A percentile compares a stretch with the other conserved stretches of the same genome.
Conservation (phyloP, 1,140 invertebrate species). For the Papilio machaon region DNA sequence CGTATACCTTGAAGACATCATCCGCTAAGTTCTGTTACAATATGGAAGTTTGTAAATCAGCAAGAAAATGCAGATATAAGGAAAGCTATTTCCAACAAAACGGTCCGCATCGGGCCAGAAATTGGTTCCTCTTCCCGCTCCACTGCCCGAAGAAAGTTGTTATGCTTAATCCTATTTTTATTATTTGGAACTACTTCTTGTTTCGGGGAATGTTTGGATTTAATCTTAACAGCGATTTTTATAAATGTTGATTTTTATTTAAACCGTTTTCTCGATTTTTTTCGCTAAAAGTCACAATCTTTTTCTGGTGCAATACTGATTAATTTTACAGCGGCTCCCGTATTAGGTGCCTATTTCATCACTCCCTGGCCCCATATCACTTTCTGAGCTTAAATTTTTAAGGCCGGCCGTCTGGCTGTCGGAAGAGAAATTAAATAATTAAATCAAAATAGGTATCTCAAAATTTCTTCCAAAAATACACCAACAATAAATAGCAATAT, state of each 20-base stretch:
- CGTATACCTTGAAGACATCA: slow-evolving; percentile 56
- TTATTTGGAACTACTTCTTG: slow-evolving; percentile 73
- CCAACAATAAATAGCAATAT: too few species aligned
- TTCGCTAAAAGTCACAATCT: background rate
- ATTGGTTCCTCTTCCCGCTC: slow-evolving; percentile 78
- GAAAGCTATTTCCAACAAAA: slow-evolving; percentile 82
- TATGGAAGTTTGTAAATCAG: slow-evolving; percentile 81
- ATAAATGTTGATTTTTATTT: slow-evolving; percentile 46
- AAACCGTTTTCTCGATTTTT: slow-evolving; percentile 4
- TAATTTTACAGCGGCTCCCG: too few species aligned
- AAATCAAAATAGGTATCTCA: too few species aligned
- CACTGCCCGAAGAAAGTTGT: slow-evolving; percentile 76
- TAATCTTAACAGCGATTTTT: slow-evolving; percentile 66
- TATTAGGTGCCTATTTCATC: too few species aligned
- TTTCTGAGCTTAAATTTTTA: too few species aligned
- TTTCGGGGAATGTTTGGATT: slow-evolving; percentile 67
- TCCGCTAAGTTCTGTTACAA: slow-evolving; percentile 62
- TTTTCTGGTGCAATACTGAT: too few species aligned
- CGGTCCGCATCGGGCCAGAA: slow-evolving; percentile 78
- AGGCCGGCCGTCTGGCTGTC: too few species aligned
- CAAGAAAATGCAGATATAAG: slow-evolving; percentile 82
- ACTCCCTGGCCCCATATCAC: too few species aligned
- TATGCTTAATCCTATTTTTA: slow-evolving; percentile 78
- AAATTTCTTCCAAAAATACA: too few species aligned
- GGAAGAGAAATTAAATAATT: too few species aligned